Evolutionary conservation across 2,113 vertebrate species (phyloP).

Genomic region (Clarias gariepinus): DNA sequence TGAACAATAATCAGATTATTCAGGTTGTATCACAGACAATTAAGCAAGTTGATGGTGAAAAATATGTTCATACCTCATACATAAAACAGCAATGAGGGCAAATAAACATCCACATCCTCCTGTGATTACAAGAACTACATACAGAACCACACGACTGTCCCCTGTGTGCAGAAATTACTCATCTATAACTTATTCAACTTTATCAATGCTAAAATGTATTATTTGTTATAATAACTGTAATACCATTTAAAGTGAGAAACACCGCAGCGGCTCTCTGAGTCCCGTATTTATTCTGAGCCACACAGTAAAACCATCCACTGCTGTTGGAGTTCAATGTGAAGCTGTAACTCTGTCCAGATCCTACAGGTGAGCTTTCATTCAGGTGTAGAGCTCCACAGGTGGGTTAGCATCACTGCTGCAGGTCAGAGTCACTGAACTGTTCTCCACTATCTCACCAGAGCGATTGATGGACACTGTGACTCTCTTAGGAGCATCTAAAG

Average conservation of each 20-base stretch:
- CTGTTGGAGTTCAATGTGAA: too few species aligned
- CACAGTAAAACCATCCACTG: too few species aligned
- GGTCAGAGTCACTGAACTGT: too few species aligned
- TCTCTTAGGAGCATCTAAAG: not conserved
- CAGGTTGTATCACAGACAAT: too few species aligned
- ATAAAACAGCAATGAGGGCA: not conserved
- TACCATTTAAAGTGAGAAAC: conserved; percentile 13
- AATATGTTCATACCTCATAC: not conserved
- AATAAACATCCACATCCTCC: not conserved
- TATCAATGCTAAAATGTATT: not conserved
- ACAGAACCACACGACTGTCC: not conserved
- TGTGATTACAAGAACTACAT: not conserved
- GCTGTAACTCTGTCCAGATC: too few species aligned
- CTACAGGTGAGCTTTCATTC: conserved; percentile 13
- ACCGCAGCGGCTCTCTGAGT: conserved; percentile 11
- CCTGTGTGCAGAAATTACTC: not conserved
- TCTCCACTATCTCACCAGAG: too few species aligned
- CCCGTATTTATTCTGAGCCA: conserved; percentile 42
- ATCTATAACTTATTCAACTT: not conserved
- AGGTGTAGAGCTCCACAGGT: conserved; percentile 32
- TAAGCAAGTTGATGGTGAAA: too few species aligned
- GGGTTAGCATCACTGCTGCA: conserved; percentile 44
- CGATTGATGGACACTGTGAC: too few species aligned
- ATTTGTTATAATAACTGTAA: not conserved
- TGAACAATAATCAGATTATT: too few species aligned